phyloP scores from a whole-genome alignment of 2,113 vertebrate genomes.

The Pogonocichla stellata region DNA sequence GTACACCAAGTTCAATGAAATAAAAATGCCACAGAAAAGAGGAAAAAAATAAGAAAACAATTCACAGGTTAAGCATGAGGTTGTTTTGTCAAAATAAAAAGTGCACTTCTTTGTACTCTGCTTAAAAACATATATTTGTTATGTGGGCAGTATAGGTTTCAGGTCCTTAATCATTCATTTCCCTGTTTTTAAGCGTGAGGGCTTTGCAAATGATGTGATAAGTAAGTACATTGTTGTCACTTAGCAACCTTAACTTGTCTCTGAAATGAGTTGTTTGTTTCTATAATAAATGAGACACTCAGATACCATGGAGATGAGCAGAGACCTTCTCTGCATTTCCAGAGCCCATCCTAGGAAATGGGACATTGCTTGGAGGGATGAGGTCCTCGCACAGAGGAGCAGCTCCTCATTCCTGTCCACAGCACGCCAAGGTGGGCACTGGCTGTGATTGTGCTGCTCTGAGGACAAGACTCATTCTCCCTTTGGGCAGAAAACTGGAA shows the following conservation, averaged over 20 bases:
- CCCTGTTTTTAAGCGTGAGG: constrained; percentile 51
- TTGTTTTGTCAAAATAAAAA: constrained; percentile 18
- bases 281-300: constrained; percentile 62
- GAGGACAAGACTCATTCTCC: neutral
- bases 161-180: constrained; percentile 54
- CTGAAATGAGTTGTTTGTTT: constrained; percentile 66
- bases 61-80: neutral
- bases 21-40: neutral
- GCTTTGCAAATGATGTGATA: constrained; percentile 60
- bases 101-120: neutral
- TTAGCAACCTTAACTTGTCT: constrained; percentile 66
- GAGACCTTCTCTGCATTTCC: constrained; percentile 21
- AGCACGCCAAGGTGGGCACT: neutral
- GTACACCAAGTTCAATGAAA: neutral
- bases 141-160: constrained; percentile 21
- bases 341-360: neutral
- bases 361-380: neutral
- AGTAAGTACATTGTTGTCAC: constrained; percentile 67
- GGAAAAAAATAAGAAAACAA: neutral
- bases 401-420: neutral
- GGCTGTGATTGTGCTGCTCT: neutral
- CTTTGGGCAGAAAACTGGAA: neutral
- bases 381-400: neutral
- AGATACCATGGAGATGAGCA: constrained; percentile 62
- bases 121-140: constrained; percentile 17